Percentiles rank a stretch among this genome's conserved stretches.
phyloP scores from a whole-genome alignment of 2,113 vertebrate genomes.

The Synodontis membranacea region DNA sequence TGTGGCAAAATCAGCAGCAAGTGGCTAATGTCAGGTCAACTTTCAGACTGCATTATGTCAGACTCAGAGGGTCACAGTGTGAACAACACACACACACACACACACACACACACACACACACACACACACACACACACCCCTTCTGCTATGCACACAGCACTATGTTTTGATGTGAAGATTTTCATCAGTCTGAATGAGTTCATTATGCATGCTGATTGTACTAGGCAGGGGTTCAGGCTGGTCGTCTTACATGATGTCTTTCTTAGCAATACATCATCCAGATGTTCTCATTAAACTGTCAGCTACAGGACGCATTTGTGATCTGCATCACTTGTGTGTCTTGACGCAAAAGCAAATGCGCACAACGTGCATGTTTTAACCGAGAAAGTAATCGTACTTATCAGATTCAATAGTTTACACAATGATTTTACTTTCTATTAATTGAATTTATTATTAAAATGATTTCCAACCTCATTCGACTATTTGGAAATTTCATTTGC shows the following conservation, averaged over 20 bases:
- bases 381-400: not conserved
- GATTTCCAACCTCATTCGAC: not conserved
- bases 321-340: not conserved
- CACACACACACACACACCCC: not conserved
- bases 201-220: not conserved
- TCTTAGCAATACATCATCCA: not conserved
- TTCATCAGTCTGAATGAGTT: not conserved
- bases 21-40: slow-evolving; percentile 14
- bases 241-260: not conserved
- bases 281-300: slow-evolving; percentile 15
- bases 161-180: not conserved
- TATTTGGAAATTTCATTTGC: not conserved
- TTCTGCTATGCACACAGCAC: not conserved
- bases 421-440: not conserved
- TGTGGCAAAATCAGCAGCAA: slow-evolving; percentile 31
- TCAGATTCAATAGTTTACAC: not conserved
- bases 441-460: not conserved
- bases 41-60: slow-evolving; percentile 34
- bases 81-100: not conserved
- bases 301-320: not conserved
- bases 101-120: not conserved
- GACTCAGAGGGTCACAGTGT: not conserved
- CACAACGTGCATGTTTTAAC: not conserved
- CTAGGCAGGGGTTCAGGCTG: not conserved
- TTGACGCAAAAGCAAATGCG: not conserved